Evolutionary conservation across 2,888 invertebrate genomes (phyloP).

Genomic region (Leptothorax acervorum): DNA sequence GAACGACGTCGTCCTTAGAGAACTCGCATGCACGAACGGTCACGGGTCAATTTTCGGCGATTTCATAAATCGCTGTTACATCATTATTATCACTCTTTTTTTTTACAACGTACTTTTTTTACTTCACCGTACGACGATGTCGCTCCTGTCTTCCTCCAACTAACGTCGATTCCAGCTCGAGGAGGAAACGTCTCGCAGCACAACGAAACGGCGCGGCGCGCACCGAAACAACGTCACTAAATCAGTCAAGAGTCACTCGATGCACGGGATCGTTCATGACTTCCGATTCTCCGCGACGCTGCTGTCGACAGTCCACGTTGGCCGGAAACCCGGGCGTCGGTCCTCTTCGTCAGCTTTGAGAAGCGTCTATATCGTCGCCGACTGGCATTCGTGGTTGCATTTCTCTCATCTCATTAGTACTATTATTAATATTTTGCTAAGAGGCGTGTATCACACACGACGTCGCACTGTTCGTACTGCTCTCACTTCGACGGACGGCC

Average conservation of each 20-base stretch:
- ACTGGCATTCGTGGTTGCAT: slow-evolving; percentile 50
- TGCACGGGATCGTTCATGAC: slow-evolving; percentile 53
- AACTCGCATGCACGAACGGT: slow-evolving; percentile 19
- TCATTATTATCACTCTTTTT: slow-evolving; percentile 1
- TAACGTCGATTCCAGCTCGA: slow-evolving; percentile 27
- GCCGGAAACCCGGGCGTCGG: slow-evolving; percentile 9
- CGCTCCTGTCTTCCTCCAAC: slow-evolving; percentile 24
- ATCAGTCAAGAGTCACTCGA: slow-evolving; percentile 48
- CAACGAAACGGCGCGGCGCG: slow-evolving; percentile 19
- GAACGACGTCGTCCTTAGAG: slow-evolving; percentile 5
- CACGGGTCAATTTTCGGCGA: slow-evolving; percentile 12
- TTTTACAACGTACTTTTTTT: slow-evolving; percentile 19
- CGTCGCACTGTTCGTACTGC: slow-evolving; percentile 50
- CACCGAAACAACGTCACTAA: slow-evolving; percentile 47
- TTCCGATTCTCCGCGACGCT: slow-evolving; percentile 11
- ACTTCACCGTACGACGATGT: slow-evolving; percentile 33
- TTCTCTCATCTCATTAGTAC: slow-evolving; percentile 42
- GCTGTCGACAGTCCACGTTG: slow-evolving; percentile 27
- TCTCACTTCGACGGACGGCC: slow-evolving; percentile 63
- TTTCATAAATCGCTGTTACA: slow-evolving; percentile 12
- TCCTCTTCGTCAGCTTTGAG: slow-evolving; percentile 23
- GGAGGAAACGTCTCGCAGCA: slow-evolving; percentile 18
- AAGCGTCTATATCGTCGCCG: slow-evolving; percentile 22
- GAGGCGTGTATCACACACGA: slow-evolving; percentile 59
- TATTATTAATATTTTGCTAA: slow-evolving; percentile 59